Evolutionary conservation across 2,888 invertebrate genomes (phyloP).

Genomic region (Serrognathus titanus): DNA sequence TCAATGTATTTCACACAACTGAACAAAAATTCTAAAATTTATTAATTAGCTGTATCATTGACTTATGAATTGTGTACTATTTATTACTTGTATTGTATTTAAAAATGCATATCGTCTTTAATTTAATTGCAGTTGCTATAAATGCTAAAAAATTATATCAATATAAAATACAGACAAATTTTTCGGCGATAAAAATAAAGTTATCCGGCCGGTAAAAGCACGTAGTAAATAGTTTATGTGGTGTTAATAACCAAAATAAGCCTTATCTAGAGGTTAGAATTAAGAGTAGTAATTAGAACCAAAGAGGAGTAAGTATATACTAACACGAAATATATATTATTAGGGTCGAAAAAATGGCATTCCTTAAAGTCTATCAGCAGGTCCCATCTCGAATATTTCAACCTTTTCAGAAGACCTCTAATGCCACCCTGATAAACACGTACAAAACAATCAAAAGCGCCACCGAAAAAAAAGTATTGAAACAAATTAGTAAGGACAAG

Average conservation of each 20-base stretch:
- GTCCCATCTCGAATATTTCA: conserved; percentile 40
- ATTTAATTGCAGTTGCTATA: no score
- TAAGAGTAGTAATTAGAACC: conserved; percentile 28
- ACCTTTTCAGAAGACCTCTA: conserved; percentile 37
- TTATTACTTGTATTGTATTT: no score
- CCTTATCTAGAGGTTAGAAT: conserved; percentile 19
- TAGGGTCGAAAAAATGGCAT: conserved; percentile 41
- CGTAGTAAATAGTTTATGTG: not conserved
- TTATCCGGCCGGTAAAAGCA: conserved; percentile 1
- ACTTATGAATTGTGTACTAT: no score
- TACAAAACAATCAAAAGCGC: conserved; percentile 42
- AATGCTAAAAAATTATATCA: no score
- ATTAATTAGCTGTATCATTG: no score
- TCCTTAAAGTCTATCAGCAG: conserved; percentile 34
- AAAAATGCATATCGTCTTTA: no score
- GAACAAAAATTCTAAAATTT: no score
- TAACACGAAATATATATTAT: conserved; percentile 39
- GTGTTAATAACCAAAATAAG: conserved; percentile 16
- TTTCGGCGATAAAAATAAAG: not conserved
- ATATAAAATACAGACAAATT: not conserved
- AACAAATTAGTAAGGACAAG: conserved; percentile 48
- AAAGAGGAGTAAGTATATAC: conserved; percentile 9
- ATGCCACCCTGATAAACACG: conserved; percentile 46
- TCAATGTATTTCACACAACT: no score
- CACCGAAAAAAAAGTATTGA: conserved; percentile 43